Evolutionary conservation across 1,140 invertebrate species (phyloP).

Genomic region (Apis cerana): DNA sequence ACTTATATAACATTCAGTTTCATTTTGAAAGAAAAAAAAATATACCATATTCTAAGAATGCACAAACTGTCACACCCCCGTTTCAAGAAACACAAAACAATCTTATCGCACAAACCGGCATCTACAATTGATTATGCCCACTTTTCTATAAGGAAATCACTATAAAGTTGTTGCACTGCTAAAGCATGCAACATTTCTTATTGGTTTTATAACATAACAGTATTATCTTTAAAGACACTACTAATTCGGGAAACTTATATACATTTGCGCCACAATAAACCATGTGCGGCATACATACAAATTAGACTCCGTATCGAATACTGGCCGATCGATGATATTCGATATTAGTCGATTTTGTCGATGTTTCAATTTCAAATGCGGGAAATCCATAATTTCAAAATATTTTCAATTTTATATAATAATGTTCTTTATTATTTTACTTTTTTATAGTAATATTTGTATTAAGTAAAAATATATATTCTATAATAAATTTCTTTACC

Average conservation of each 20-base stretch:
- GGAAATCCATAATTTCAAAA: not conserved
- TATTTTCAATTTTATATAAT: not conserved
- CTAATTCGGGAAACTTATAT: constrained; percentile 3
- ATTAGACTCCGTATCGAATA: not conserved
- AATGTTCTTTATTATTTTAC: too few species aligned
- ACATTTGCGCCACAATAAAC: constrained; percentile 25
- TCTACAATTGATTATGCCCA: constrained; percentile 15
- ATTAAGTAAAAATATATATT: too few species aligned
- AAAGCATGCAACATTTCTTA: not conserved
- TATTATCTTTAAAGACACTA: not conserved
- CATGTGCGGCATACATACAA: constrained; percentile 24
- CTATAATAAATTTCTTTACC: too few species aligned
- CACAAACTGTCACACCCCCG: constrained; percentile 34
- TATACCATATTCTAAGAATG: not conserved
- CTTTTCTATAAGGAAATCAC: not conserved
- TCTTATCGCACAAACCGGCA: constrained; percentile 1
- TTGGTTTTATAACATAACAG: not conserved
- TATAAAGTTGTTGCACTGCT: not conserved
- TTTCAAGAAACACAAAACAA: constrained; percentile 9
- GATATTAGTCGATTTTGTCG: not conserved
- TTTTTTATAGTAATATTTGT: too few species aligned
- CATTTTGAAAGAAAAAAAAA: not conserved
- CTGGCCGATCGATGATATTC: not conserved
- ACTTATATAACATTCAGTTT: constrained; percentile 3
- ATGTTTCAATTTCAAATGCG: not conserved